These are phyloP conservation scores for Acromyrmex echinatior DNA, from an alignment of 1,140 invertebrate genomes.

Conservation along the genomic window DNA sequence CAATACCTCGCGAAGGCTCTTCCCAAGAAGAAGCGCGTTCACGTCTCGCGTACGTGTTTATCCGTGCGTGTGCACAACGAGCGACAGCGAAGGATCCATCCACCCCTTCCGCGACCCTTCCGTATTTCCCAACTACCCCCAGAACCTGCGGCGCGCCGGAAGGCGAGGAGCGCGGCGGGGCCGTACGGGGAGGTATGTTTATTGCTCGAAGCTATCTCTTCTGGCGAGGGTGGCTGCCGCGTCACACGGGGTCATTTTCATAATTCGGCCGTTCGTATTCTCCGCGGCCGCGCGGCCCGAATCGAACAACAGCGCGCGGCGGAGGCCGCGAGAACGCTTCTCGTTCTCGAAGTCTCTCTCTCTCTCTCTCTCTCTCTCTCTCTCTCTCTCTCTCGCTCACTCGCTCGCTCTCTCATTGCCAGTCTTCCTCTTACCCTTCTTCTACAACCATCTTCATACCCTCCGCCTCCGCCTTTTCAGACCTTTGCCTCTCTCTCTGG, in stretches of 20 bases:
- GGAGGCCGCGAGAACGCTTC: conserved; percentile 67
- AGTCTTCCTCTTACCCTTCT: conserved; percentile 54
- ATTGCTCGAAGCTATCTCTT: conserved; percentile 86
- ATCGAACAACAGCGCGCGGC: conserved; percentile 84
- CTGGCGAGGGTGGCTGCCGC: conserved; percentile 84
- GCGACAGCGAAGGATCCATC: conserved; percentile 62
- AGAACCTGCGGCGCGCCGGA: conserved; percentile 52
- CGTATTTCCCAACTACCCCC: conserved; percentile 59
- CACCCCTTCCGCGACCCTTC: conserved; percentile 41
- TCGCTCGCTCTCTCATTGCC: background rate
- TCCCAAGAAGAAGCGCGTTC: conserved; percentile 51
- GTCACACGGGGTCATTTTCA: conserved; percentile 87
- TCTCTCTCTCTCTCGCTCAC: no score
- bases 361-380: no score
- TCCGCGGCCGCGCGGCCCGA: conserved; percentile 84
- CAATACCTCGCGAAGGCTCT: conserved; percentile 28
- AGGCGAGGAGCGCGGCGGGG: conserved; percentile 59
- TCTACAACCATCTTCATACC: conserved; percentile 30
- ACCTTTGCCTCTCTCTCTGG: conserved; percentile 37
- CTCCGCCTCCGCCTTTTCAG: conserved; percentile 54
- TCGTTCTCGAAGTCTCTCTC: conserved; percentile 59
- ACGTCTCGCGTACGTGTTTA: conserved; percentile 60
- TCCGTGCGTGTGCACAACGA: conserved; percentile 64
- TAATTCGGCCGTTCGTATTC: conserved; percentile 89
- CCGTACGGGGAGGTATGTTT: conserved; percentile 82